phyloP scores from a whole-genome alignment of 2,113 vertebrate species.

The Onychorhynchus coronatus region DNA sequence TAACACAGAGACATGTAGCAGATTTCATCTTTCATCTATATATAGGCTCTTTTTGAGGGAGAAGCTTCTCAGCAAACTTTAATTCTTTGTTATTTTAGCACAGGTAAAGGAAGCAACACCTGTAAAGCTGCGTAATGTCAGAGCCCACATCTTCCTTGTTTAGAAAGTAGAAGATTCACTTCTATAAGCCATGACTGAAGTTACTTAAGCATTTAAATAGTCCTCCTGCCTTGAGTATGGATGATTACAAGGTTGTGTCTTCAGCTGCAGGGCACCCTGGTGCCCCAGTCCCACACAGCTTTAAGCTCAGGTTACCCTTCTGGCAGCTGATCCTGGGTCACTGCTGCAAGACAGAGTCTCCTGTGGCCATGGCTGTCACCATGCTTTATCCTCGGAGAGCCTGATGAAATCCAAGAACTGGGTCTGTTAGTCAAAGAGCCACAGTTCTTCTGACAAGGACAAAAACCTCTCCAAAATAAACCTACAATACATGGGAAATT shows the following conservation, averaged over 20 bases:
- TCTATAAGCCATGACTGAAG: not conserved
- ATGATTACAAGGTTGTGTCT: not conserved
- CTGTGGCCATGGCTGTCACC: not conserved
- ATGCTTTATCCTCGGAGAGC: not conserved
- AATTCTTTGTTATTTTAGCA: not conserved
- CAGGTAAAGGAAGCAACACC: not conserved
- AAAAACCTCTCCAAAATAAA: rapidly evolving
- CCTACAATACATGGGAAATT: rapidly evolving
- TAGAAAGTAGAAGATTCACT: not conserved
- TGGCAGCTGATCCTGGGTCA: no score
- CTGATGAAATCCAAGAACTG: not conserved
- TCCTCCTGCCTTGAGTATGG: not conserved
- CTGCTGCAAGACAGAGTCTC: rapidly evolving
- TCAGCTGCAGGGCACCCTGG: not conserved
- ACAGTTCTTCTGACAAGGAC: not conserved
- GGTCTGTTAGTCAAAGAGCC: not conserved
- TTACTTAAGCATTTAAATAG: not conserved
- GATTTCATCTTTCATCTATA: slow-evolving; percentile 10
- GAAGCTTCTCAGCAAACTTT: not conserved
- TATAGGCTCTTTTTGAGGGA: not conserved
- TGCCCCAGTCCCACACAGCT: not conserved
- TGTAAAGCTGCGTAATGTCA: not conserved
- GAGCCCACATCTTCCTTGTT: not conserved
- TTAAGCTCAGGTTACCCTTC: not conserved
- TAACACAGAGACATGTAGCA: not conserved